These are phyloP conservation scores for Drosophila sechellia DNA, from an alignment of 1,140 invertebrate species.

Conservation along the genomic window DNA sequence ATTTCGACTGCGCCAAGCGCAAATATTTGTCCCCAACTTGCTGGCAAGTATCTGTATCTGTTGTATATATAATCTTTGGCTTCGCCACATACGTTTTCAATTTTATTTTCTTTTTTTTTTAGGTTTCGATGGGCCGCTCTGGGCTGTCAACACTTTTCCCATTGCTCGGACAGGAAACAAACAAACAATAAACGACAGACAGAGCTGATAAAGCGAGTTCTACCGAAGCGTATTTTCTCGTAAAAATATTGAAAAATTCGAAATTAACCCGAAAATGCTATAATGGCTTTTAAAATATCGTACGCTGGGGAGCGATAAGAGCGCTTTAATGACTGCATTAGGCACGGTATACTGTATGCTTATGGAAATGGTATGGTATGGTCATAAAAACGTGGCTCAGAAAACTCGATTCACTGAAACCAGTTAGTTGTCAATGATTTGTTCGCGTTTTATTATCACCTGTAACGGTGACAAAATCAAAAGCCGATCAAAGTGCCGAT, in stretches of 20 bases:
- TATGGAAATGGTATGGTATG: slow-evolving; percentile 38
- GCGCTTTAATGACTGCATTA: slow-evolving; percentile 67
- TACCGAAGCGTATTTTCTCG: slow-evolving; percentile 21
- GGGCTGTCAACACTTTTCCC: slow-evolving; percentile 69
- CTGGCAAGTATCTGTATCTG: slow-evolving; percentile 24
- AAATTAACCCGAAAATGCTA: slow-evolving; percentile 55
- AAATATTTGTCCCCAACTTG: slow-evolving; percentile 61
- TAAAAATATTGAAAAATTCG: slow-evolving; percentile 31
- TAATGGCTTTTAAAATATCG: slow-evolving; percentile 67
- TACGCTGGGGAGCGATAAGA: slow-evolving; percentile 50
- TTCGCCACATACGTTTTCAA: slow-evolving; percentile 41
- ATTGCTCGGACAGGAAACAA: slow-evolving; percentile 64
- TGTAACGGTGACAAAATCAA: slow-evolving; percentile 43
- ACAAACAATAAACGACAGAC: slow-evolving; percentile 57
- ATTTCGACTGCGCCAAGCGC: slow-evolving; percentile 67
- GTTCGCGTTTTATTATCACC: slow-evolving; percentile 67
- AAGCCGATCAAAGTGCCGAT: slow-evolving; percentile 44
- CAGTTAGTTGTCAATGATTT: slow-evolving; percentile 59
- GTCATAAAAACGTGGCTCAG: slow-evolving; percentile 43
- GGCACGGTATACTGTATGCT: slow-evolving; percentile 32
- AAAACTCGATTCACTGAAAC: slow-evolving; percentile 43
- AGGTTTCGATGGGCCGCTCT: slow-evolving; percentile 24
- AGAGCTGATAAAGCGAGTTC: slow-evolving; percentile 62
- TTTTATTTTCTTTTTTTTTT: slow-evolving; percentile 40
- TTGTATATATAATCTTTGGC: slow-evolving; percentile 43